Conservation (phyloP, 2,888 invertebrate genomes). For the Tholera decimalis region DNA sequence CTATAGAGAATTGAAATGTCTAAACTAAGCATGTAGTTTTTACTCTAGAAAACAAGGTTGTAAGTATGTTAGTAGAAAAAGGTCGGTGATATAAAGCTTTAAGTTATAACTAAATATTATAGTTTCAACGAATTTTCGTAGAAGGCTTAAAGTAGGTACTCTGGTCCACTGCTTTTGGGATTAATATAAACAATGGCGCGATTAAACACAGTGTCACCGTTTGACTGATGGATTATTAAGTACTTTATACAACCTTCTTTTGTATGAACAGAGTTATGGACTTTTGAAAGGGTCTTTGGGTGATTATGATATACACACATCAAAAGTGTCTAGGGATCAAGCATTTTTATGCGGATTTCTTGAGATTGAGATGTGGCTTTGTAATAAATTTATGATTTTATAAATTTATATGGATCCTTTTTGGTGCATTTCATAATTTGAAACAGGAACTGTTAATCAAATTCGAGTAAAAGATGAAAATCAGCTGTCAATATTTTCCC, state of each 20-base stretch:
- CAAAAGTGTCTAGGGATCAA: no score
- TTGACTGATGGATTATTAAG: slow-evolving; percentile 40
- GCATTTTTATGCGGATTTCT: no score
- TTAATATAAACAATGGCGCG: slow-evolving; percentile 11
- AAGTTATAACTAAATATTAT: neutral
- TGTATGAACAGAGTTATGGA: slow-evolving; percentile 16
- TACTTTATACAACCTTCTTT: slow-evolving; percentile 17
- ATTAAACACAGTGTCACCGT: slow-evolving; percentile 17
- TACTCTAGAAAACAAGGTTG: no score
- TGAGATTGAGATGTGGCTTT: no score
- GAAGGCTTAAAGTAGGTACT: slow-evolving; percentile 3
- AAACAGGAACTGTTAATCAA: no score
- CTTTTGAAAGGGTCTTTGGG: slow-evolving; percentile 11
- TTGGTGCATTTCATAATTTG: no score
- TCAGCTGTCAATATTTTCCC: no score
- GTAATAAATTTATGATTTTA: no score
- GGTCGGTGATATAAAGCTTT: neutral
- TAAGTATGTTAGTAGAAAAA: slow-evolving; percentile 4
- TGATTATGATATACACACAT: neutral
- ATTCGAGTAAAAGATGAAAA: no score
- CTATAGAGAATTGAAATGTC: no score
- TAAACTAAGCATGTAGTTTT: neutral
- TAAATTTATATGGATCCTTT: no score
- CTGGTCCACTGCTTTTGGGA: neutral
- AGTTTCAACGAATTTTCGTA: slow-evolving; percentile 4